A percentile compares a stretch with the other conserved stretches of the same genome.
Evolutionary conservation across 1,140 invertebrate species (phyloP).

Genomic region (Pseudomyrmex cubaensis): DNA sequence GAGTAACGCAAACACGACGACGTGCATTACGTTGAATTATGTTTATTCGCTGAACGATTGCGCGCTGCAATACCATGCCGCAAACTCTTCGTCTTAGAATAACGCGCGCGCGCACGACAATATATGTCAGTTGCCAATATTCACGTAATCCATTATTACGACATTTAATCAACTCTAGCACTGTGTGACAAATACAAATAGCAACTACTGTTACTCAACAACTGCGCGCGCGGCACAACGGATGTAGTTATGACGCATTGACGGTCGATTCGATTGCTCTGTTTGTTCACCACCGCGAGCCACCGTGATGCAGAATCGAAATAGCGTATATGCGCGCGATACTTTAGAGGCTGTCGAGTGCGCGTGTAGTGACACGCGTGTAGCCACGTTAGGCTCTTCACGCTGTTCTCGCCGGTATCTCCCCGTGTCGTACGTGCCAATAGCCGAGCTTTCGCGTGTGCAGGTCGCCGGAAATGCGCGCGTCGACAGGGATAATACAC

Average conservation of each 20-base stretch:
- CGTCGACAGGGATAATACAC: not conserved
- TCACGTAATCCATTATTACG: constrained; percentile 47
- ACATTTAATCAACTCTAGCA: constrained; percentile 52
- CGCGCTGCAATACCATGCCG: too few species aligned
- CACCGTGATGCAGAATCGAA: constrained; percentile 25
- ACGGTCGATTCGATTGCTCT: constrained; percentile 24
- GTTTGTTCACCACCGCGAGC: constrained; percentile 43
- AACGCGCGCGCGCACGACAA: not conserved
- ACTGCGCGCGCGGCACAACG: not conserved
- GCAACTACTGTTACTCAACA: constrained; percentile 23
- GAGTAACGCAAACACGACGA: too few species aligned
- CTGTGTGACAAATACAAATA: constrained; percentile 56
- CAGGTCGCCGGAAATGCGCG: not conserved
- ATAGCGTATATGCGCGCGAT: constrained; percentile 35
- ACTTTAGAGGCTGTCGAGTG: constrained; percentile 61
- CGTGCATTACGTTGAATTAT: too few species aligned
- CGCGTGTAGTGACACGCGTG: constrained; percentile 53
- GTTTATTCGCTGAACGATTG: too few species aligned
- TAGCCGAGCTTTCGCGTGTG: constrained; percentile 49
- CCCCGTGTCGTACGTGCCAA: constrained; percentile 74
- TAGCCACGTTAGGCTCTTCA: constrained; percentile 58
- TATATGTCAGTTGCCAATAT: not conserved
- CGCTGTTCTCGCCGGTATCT: constrained; percentile 69
- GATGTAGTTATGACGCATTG: constrained; percentile 38
- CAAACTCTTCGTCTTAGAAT: not conserved